A percentile compares a stretch with the other conserved stretches of the same genome.
phyloP scores from a whole-genome alignment of 2,888 invertebrate species.

The Loripinus fragilis region DNA sequence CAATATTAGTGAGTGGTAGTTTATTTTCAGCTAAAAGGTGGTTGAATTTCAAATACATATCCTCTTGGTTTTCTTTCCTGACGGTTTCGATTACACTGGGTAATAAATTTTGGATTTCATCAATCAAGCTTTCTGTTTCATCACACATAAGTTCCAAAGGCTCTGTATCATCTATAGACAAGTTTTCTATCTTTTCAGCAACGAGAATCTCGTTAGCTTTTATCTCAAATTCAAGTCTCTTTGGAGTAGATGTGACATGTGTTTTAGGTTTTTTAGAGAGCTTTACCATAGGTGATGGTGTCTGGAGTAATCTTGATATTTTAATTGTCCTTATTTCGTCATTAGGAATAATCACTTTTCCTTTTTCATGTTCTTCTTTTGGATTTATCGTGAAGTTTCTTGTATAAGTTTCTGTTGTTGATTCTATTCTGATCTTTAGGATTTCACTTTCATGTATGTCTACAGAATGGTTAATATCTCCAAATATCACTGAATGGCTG shows the following conservation, averaged over 20 bases:
- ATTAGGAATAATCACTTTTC: background rate
- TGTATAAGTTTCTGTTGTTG: background rate
- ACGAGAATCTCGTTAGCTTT: background rate
- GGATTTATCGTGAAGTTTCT: background rate
- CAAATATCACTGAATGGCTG: background rate
- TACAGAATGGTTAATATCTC: background rate
- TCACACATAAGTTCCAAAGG: background rate
- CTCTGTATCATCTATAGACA: too few species aligned
- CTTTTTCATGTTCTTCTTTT: background rate
- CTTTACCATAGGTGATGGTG: background rate
- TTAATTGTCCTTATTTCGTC: background rate
- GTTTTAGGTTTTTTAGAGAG: background rate
- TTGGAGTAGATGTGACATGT: background rate
- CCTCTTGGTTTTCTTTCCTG: background rate
- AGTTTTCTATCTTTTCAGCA: background rate
- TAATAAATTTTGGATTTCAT: background rate
- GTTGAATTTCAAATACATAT: background rate
- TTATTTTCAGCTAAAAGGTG: background rate
- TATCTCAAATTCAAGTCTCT: constrained; percentile 3
- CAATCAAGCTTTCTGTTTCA: background rate
- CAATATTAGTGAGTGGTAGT: background rate
- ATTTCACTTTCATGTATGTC: background rate
- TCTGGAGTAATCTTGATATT: background rate
- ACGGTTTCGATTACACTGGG: background rate
- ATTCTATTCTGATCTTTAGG: background rate